These are phyloP conservation scores for Drosophila bifasciata DNA, from an alignment of 1,140 invertebrate genomes.

Conservation along the genomic window DNA sequence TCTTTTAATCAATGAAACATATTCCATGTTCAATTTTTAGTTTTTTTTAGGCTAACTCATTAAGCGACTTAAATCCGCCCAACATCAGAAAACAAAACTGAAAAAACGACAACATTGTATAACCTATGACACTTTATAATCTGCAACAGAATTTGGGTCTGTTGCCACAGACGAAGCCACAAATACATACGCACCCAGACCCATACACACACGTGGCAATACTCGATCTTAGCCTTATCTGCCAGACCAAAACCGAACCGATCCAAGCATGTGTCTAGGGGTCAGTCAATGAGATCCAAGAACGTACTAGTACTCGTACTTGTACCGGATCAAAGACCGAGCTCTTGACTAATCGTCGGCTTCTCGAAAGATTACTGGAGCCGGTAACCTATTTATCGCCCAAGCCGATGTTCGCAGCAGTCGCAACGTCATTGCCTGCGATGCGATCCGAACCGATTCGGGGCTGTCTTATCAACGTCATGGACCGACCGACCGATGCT, in stretches of 20 bases:
- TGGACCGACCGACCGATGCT: conserved; percentile 10
- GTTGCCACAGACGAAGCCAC: too few species aligned
- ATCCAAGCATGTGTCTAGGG: conserved; percentile 33
- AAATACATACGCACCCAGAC: neutral
- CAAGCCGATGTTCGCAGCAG: neutral
- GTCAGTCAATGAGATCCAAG: conserved; percentile 29
- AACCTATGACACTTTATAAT: too few species aligned
- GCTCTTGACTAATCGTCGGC: conserved; percentile 41
- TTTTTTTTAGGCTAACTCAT: too few species aligned
- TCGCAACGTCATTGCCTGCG: conserved; percentile 19
- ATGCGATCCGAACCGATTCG: conserved; percentile 3
- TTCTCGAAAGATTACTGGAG: conserved; percentile 16
- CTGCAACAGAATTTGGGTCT: too few species aligned
- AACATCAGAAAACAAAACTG: too few species aligned
- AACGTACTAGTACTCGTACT: neutral
- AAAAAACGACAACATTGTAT: too few species aligned
- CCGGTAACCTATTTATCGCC: conserved; percentile 27
- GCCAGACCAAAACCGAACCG: neutral
- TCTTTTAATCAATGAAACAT: too few species aligned
- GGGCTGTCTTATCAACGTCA: conserved; percentile 19
- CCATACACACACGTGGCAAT: neutral
- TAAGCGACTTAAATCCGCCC: too few species aligned
- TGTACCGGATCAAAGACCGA: conserved; percentile 16
- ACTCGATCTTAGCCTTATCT: conserved; percentile 16
- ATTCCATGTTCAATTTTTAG: too few species aligned